These are phyloP conservation scores for Petrolisthes cinctipes DNA, from an alignment of 2,888 invertebrate genomes.

Conservation along the genomic window DNA sequence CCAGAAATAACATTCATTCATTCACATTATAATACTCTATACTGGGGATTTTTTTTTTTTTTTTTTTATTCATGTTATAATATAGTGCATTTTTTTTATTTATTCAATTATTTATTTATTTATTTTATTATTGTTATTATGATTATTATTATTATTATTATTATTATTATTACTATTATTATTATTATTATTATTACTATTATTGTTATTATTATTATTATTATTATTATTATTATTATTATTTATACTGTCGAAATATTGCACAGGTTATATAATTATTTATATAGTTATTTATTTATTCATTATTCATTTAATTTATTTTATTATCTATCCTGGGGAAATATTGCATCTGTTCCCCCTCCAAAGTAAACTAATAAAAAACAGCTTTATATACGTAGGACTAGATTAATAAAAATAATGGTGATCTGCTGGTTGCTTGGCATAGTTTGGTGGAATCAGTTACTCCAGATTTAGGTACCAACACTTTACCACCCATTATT, in stretches of 20 bases:
- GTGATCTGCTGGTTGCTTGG: no score
- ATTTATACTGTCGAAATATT: no score
- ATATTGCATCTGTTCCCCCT: no score
- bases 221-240: not conserved
- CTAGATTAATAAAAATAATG: no score
- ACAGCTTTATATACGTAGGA: no score
- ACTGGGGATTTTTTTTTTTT: not conserved
- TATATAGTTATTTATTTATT: not conserved
- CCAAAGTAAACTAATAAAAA: no score
- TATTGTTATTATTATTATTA: slow-evolving; percentile 7
- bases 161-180: not conserved
- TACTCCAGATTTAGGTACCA: no score
- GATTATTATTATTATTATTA: not conserved
- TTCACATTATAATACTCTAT: not conserved
- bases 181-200: not conserved
- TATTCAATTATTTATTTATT: no score
- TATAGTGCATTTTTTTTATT: not conserved
- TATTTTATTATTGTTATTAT: no score
- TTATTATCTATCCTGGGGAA: not conserved
- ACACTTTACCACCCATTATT: no score
- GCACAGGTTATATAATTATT: no score
- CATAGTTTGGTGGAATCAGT: no score
- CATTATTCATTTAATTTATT: not conserved
- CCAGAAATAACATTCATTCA: not conserved
- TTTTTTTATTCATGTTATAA: not conserved